A percentile compares a stretch with the other conserved stretches of the same genome.
These are phyloP conservation scores for Amphipoea oculea DNA, from an alignment of 2,888 invertebrate genomes.

Conservation along the genomic window DNA sequence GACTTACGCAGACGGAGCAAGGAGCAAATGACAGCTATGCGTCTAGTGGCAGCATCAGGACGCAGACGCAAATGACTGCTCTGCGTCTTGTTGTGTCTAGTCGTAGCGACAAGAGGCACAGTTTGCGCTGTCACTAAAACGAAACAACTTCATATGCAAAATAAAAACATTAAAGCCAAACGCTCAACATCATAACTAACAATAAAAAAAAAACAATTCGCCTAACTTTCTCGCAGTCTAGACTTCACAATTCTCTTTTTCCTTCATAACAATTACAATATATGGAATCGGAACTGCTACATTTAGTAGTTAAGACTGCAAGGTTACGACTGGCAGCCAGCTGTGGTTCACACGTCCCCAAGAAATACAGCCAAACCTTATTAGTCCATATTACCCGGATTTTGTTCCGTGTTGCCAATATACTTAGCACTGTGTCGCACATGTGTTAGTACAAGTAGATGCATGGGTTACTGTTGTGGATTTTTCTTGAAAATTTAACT, in stretches of 20 bases:
- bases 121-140: background rate
- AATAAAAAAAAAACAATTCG: background rate
- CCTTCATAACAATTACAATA: conserved; percentile 58
- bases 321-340: conserved; percentile 78
- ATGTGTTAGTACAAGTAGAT: conserved; percentile 46
- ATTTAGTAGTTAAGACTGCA: conserved; percentile 61
- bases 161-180: conserved; percentile 3
- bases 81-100: background rate
- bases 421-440: conserved; percentile 51
- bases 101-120: background rate
- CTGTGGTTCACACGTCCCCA: conserved; percentile 81
- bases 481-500: conserved; percentile 16
- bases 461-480: conserved; percentile 18
- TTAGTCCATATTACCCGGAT: conserved; percentile 76
- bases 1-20: background rate
- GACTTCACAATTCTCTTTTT: conserved; percentile 21
- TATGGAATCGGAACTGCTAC: conserved; percentile 60
- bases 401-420: conserved; percentile 67
- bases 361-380: conserved; percentile 83
- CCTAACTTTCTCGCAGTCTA: background rate
- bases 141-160: background rate
- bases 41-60: background rate
- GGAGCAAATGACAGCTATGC: background rate
- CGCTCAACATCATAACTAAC: background rate
- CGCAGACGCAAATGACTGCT: background rate